Percentiles rank a stretch among this genome's conserved stretches.
Evolutionary conservation across 2,888 invertebrate genomes (phyloP).

Genomic region (Cosmia trapezina): DNA sequence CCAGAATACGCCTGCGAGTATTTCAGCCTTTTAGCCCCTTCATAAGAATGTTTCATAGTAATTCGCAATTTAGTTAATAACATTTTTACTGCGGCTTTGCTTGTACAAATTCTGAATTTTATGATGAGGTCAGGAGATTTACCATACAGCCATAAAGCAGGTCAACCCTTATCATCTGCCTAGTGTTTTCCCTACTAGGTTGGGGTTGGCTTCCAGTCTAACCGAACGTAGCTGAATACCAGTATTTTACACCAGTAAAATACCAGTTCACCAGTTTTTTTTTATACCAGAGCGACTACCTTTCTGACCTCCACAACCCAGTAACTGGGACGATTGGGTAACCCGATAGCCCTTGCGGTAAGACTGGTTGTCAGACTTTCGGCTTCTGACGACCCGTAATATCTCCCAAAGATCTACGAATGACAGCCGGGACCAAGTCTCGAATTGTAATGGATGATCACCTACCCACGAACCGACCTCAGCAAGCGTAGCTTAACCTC

Average conservation of each 20-base stretch:
- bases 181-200: background rate
- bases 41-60: conserved; percentile 76
- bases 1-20: conserved; percentile 75
- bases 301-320: background rate
- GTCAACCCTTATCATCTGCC: background rate
- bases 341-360: background rate
- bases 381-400: too few species aligned
- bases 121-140: background rate
- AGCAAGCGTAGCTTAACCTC: too few species aligned
- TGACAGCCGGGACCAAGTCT: too few species aligned
- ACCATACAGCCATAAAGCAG: background rate
- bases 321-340: background rate
- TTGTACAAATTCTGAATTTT: conserved; percentile 19
- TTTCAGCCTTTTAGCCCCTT: conserved; percentile 66
- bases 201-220: background rate
- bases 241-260: too few species aligned
- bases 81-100: conserved; percentile 36
- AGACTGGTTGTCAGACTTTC: background rate
- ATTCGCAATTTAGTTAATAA: conserved; percentile 67
- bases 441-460: too few species aligned
- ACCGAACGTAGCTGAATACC: background rate
- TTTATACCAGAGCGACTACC: background rate
- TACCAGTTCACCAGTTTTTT: too few species aligned
- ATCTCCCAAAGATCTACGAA: background rate
- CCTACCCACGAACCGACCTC: too few species aligned